Evolutionary conservation across 1,140 invertebrate species (phyloP), one percentile per base, ranked within the genome.

Genomic region (Diachasmimorpha longicaudata): DNA sequence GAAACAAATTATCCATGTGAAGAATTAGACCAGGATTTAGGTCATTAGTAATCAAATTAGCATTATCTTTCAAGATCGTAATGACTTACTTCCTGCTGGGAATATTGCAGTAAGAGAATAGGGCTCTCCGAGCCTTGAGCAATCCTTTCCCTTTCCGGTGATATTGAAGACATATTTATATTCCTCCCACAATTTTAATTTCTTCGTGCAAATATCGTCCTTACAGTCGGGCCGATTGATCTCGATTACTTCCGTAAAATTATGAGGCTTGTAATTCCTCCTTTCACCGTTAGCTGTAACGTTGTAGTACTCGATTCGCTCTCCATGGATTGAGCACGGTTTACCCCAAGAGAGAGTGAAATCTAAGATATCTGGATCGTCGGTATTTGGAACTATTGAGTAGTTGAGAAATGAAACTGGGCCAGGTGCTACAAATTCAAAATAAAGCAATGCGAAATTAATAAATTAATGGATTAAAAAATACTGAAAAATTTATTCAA

Each of bases 71-170:
- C n/a, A 31, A 31, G 31, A 31, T 31, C 31, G 6, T 31, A 31
- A 31, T 31, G 71, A 80, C 85, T 78, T 80, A 87, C 86, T 84
- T 77, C 84, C 86, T 72, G 85, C 79, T n/a, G 86, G 86, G 77
- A 81, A 86, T 21, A 31, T 14, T 9, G 81, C n/a, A 10, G 16
- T 74, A 21, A 46, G 74, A 52, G 46, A 19, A 52, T 68, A 66
- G 11, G 11, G 21, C 9, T 75, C 55, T 23, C 84, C 85, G 31
- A 79, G 71, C 6, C 58, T 70, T 8, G 72, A 48, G 21, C 78
- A 73, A 0, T 77, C 72, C 11, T 16, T 58, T 5, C 84, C 75
- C 77, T 81, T 83, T 4, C 81, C 76, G 6, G 78, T 78, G 23
- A 87, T 72, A 66, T 80, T 42, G 23, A 87, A 81, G 14, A 31